Base-by-base conservation (phyloP, 1,140 invertebrate species). In the Heliconius himera region DNA sequence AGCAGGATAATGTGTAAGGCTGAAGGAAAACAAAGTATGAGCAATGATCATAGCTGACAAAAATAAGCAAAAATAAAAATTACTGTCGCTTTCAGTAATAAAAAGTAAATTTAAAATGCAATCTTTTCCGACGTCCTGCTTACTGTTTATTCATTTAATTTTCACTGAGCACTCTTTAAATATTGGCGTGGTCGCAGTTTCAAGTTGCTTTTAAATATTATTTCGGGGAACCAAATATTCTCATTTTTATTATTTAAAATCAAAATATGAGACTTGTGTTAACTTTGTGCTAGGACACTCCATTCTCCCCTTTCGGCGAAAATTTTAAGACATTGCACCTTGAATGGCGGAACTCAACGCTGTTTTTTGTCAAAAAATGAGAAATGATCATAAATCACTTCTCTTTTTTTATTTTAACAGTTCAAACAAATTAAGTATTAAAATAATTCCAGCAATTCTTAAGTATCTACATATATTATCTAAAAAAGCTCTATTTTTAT, bases 91-190 rank as follows among this genome's bases (percentile, higher is more conserved):
- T 66, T 11, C 9, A 26, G 22, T 26, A 66, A 26, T 13, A 66
- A 66, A 26, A 66, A 56, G 54, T 56, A 16, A 5, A 26, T 66
- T 66, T 9, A 66, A 66, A 66, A 66, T 5, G 60, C 60, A 66
- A 66, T 66, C n/a, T 26, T 29, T 29, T 29, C 22, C 60, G 13
- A 26, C 22, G 9, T 66, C 8, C 60, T 29, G 11, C 11, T 26
- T 66, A 66, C 22, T 66, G 60, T 66, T 66, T 29, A 66, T 66
- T 66, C 26, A 26, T 29, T 66, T 66, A 66, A 66, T 66, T 66
- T 66, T 66, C 60, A 66, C 3, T 66, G 60, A 66, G 22, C 60
- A 66, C 60, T 66, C 60, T 11, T 29, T 66, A 66, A 66, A 66
- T 66, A 66, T 66, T 66, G 3, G 22, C 29, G 11, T 29, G 60